Evolutionary conservation across 2,113 vertebrate species (phyloP).

Genomic region (Trochalopteron elliotii): DNA sequence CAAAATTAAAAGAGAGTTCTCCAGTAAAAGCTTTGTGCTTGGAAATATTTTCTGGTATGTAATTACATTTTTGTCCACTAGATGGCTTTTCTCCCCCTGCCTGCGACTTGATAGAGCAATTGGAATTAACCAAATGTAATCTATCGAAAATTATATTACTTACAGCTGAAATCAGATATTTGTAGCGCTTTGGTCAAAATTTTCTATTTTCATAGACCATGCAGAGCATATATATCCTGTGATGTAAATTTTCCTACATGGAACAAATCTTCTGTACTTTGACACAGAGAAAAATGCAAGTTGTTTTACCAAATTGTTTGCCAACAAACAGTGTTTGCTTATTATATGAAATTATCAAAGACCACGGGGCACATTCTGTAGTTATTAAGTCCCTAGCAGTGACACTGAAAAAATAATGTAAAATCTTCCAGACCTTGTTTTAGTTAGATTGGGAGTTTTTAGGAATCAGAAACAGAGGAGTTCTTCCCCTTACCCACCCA

Average conservation of each 20-base stretch:
- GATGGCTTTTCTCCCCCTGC: slow-evolving; percentile 11
- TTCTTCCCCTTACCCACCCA: background rate
- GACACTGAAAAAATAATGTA: background rate
- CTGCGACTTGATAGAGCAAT: background rate
- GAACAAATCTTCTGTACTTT: background rate
- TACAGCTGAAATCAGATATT: background rate
- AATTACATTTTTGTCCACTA: slow-evolving; percentile 53
- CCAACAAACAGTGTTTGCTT: background rate
- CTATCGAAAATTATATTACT: background rate
- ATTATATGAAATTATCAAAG: background rate
- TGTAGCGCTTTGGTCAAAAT: background rate
- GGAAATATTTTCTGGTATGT: background rate
- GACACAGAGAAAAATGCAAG: background rate
- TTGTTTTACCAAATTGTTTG: background rate
- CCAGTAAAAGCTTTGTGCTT: background rate
- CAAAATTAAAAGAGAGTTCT: background rate
- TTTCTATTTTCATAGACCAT: background rate
- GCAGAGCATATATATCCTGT: background rate
- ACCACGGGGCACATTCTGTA: background rate
- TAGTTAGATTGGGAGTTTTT: background rate
- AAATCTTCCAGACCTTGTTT: slow-evolving; percentile 11
- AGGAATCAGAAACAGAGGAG: background rate
- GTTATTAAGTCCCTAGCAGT: background rate
- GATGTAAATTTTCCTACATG: background rate
- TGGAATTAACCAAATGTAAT: background rate